A percentile compares a stretch with the other conserved stretches of the same genome.
Evolutionary conservation across 2,113 vertebrate species (phyloP).

Genomic region (Gracilinanus agilis): DNA sequence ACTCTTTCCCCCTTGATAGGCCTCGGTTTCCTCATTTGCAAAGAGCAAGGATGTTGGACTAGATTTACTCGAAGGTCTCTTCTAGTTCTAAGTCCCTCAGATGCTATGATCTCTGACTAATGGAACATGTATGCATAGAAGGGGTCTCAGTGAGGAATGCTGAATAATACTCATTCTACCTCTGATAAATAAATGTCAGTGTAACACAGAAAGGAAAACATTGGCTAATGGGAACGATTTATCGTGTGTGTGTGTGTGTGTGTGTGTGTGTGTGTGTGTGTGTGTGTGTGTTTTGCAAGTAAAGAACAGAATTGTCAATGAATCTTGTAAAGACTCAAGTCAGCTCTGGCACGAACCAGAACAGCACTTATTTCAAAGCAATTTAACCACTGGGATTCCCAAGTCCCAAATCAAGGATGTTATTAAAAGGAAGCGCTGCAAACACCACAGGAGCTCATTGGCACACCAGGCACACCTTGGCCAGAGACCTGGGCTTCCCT

Average conservation of each 20-base stretch:
- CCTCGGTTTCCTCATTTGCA: neutral
- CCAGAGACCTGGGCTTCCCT: neutral
- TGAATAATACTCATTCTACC: neutral
- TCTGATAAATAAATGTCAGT: neutral
- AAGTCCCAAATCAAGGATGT: slow-evolving; percentile 60
- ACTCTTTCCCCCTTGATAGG: neutral
- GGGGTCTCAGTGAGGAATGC: neutral
- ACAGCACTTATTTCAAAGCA: slow-evolving; percentile 63
- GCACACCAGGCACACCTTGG: neutral
- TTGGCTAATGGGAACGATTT: slow-evolving; percentile 55
- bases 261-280: neutral
- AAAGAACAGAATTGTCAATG: slow-evolving; percentile 29
- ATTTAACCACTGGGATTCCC: slow-evolving; percentile 70
- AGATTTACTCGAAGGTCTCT: neutral
- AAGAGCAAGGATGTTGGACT: neutral
- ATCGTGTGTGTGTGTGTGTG: neutral
- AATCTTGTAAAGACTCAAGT: neutral
- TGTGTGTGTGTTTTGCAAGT: neutral
- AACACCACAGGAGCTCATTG: rapidly evolving
- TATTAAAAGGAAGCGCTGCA: slow-evolving; percentile 43
- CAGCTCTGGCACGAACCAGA: slow-evolving; percentile 37
- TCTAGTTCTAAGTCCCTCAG: neutral
- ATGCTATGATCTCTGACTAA: neutral
- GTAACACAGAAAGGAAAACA: slow-evolving; percentile 19
- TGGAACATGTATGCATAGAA: slow-evolving; percentile 20